Evolutionary conservation across 2,888 invertebrate genomes (phyloP), one percentile per base, ranked within the genome.

Genomic region (Fissipunctia ypsillon): DNA sequence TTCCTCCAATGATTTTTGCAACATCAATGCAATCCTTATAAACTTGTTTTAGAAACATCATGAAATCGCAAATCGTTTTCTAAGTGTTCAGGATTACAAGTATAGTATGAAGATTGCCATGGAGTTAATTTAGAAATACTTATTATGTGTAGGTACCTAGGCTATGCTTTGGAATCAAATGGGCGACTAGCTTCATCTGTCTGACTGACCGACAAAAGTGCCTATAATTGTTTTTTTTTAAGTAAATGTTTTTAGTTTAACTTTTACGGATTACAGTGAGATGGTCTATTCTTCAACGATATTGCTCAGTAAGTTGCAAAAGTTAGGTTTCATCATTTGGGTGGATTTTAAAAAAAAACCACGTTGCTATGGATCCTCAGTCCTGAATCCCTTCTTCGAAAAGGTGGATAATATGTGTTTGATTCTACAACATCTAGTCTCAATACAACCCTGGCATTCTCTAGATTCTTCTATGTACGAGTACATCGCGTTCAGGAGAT

Each of bases 401-500:
- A 3, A 48, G 3, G 3, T 48, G 31, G 6, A 31, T 16, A 3
- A 12, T 31, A 41, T 52, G 28, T 54, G 16, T 31, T 31, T 50
- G 31, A n/a, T 66, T 73, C 56, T 74, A 50, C 52, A 81, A 69
- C 45, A 14, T 52, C 22, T 41, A 65, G 54, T 35, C n/a, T 41
- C 25, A 60, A 67, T 70, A n/a, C 84, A 85, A 63, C 84, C 84
- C 85, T 85, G 65, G 67, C 73, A 57, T 73, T 70, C 64, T 70
- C 71, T 77, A 84, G 84, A 85, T 85, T 70, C 56, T 85, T 84
- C 80, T 69, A 28, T 73, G 82, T 76, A n/a, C n/a, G n/a, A n/a
- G n/a, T n/a, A 74, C 75, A 84, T 80, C 71, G 83, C 80, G 84
- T 84, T 83, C 85, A 81, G 70, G 70, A 81, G 82, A 86, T 85